Percentiles rank a stretch among this genome's conserved stretches.
phyloP scores from a whole-genome alignment of 1,140 invertebrate genomes.

The Sinonovacula constricta region DNA sequence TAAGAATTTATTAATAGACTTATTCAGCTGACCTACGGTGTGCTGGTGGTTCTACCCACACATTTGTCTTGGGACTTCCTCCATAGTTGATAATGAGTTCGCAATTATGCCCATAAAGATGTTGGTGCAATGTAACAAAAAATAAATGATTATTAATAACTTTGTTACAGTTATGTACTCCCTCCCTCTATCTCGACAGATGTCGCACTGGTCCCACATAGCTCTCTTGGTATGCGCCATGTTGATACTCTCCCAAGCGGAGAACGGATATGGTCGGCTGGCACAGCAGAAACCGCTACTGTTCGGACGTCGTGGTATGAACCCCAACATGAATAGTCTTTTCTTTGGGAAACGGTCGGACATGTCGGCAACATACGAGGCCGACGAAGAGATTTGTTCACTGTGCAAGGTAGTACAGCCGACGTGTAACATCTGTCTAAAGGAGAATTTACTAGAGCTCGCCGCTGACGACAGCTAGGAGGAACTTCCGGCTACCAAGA shows the following conservation, averaged over 20 bases:
- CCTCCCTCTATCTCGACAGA: background rate
- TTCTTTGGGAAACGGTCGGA: slow-evolving; percentile 68
- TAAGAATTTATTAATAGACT: no score
- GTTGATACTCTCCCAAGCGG: background rate
- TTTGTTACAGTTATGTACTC: no score
- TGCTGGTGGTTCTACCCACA: no score
- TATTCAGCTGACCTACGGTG: no score
- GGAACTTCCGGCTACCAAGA: no score
- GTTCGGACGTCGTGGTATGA: slow-evolving; percentile 65
- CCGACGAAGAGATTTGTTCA: slow-evolving; percentile 38
- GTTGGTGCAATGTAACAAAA: no score
- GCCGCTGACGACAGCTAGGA: no score
- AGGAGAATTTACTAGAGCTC: slow-evolving; percentile 21
- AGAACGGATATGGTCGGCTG: slow-evolving; percentile 40
- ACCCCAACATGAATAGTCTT: slow-evolving; percentile 70
- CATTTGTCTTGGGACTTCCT: no score
- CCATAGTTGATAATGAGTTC: no score
- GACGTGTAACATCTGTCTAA: slow-evolving; percentile 20
- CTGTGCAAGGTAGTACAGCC: slow-evolving; percentile 37
- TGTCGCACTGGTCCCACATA: background rate
- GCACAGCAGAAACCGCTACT: slow-evolving; percentile 59
- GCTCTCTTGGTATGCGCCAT: background rate
- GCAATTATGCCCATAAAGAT: no score
- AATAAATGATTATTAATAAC: no score
- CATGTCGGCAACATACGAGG: slow-evolving; percentile 17